A percentile compares a stretch with the other conserved stretches of the same genome.
phyloP scores from a whole-genome alignment of 1,140 invertebrate genomes.

The Formica exsecta region DNA sequence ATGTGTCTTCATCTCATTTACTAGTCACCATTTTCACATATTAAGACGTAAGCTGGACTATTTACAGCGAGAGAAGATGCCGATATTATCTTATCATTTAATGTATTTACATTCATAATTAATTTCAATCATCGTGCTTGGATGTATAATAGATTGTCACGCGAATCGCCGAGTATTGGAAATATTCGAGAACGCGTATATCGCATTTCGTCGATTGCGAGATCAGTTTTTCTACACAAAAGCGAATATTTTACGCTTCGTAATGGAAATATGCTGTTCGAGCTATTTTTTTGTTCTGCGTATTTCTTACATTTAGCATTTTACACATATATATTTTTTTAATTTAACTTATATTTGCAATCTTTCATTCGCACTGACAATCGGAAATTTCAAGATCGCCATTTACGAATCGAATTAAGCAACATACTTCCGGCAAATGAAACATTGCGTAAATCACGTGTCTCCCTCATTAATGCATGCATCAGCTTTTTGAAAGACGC shows the following conservation, averaged over 20 bases:
- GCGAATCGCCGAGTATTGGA: neutral
- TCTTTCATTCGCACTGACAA: neutral
- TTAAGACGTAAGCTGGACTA: neutral
- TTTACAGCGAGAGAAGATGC: neutral
- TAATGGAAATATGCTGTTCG: neutral
- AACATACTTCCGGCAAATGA: neutral
- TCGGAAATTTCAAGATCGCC: neutral
- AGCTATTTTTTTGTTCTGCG: neutral
- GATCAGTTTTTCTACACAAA: neutral
- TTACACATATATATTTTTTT: neutral
- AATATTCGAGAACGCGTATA: neutral
- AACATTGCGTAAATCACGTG: neutral
- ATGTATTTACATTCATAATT: neutral
- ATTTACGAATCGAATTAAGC: neutral
- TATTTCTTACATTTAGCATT: neutral
- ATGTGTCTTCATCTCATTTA: neutral
- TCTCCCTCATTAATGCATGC: slow-evolving; percentile 3
- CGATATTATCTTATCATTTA: neutral
- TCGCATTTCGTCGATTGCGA: neutral
- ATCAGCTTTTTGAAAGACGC: neutral
- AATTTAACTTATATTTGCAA: neutral
- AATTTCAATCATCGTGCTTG: neutral
- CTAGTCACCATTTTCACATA: neutral
- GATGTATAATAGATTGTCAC: neutral
- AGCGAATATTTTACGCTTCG: neutral